Evolutionary conservation across 2,888 invertebrate species (phyloP), one percentile per base, ranked within the genome.

Genomic region (Onchidella celtica): DNA sequence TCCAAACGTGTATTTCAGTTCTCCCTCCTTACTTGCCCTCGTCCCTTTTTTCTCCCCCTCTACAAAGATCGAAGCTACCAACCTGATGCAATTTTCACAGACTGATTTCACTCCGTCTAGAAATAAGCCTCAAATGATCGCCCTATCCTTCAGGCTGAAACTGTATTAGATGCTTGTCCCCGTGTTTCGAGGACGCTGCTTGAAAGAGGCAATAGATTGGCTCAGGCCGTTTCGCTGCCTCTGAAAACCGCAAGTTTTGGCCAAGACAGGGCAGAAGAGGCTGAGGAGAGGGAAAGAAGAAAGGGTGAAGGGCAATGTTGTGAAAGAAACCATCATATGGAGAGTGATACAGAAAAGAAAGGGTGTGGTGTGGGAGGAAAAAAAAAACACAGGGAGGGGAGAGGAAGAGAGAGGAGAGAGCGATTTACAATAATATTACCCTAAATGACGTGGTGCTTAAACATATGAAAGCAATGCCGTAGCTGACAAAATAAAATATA

Each of bases 131-230:
- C 72, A 32, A 57, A 55, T 57, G 57, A 57, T 32, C n/a, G 57
- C 9, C 72, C 72, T 11, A 59, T 59, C 72, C 36, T 72, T 6
- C n/a, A 72, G 57, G 72, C 59, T 57, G 3, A 72, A 72, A 72
- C 27, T 59, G 34, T 72, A 72, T 72, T 72, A 72, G 72, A 72
- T 59, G 59, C 72, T 72, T 72, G 57, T 72, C 59, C 72, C 59
- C 34, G 59, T n/a, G n/a, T 72, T 72, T 72, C 34, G 32, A 57
- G 34, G n/a, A 72, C 34, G 36, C 29, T 72, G 17, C 57, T 14
- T 9, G 2, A 24, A 57, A 21, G 36, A 32, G 36, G 29, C 47
- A 57, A 57, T 72, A 57, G 59, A 72, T 72, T 72, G 57, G 59
- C 14, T 24, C 34, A n/a, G n/a, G n/a, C n/a, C n/a, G n/a, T n/a